Percentiles rank a stretch among this genome's conserved stretches.
phyloP scores from a whole-genome alignment of 2,888 invertebrate genomes.

The Eutolmus rufibarbis region DNA sequence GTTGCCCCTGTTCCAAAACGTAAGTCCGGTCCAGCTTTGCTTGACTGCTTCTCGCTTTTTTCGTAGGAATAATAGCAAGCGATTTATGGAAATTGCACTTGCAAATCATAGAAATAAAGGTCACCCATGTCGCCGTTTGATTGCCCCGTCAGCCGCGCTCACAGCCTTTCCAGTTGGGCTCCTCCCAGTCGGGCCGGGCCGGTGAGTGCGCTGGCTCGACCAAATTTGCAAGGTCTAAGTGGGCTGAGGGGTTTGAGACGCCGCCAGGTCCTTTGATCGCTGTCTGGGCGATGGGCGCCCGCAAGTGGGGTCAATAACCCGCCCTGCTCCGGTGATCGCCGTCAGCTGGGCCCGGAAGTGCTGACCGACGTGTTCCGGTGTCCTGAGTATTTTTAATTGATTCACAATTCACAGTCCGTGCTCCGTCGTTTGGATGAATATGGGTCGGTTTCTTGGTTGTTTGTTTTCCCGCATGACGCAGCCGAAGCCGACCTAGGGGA shows the following conservation, averaged over 20 bases:
- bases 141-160: neutral
- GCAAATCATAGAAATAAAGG: neutral
- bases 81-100: neutral
- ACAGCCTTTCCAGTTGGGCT: neutral
- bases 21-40: neutral
- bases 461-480: neutral
- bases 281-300: neutral
- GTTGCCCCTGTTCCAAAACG: constrained; percentile 48
- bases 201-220: neutral
- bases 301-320: neutral
- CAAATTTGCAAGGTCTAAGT: neutral
- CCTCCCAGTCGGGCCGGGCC: neutral
- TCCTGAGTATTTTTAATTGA: neutral
- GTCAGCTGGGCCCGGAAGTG: neutral
- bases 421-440: neutral
- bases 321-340: neutral
- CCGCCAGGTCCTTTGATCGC: neutral
- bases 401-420: neutral
- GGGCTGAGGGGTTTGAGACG: neutral
- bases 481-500: neutral
- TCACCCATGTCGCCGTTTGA: neutral
- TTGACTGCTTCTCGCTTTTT: neutral
- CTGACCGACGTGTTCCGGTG: constrained; percentile 14
- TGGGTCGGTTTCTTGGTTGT: neutral
- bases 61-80: neutral